Evolutionary conservation across 2,888 invertebrate species (phyloP).

Genomic region (Formica aserva): DNA sequence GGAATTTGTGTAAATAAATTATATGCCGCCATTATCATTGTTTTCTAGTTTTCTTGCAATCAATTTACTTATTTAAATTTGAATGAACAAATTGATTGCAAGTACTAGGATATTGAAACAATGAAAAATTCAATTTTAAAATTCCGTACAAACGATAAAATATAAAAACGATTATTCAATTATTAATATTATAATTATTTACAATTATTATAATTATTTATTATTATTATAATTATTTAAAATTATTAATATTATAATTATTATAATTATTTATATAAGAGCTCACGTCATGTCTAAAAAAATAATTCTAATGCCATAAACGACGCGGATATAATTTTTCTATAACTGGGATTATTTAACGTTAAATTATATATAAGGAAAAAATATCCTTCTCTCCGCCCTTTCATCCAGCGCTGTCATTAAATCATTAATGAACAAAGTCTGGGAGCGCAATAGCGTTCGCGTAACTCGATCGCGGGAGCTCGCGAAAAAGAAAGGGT

Average conservation of each 20-base stretch:
- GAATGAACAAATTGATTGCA: not conserved
- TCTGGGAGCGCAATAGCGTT: not conserved
- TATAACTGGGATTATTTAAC: not conserved
- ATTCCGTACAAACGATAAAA: not conserved
- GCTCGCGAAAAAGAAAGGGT: constrained; percentile 3
- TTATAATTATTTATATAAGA: not conserved
- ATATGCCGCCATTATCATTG: not conserved
- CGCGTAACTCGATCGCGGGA: constrained; percentile 32
- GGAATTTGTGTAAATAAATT: not conserved
- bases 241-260: too few species aligned
- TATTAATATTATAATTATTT: too few species aligned
- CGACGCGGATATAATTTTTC: not conserved
- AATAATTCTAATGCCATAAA: not conserved
- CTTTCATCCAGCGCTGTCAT: not conserved
- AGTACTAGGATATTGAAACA: not conserved
- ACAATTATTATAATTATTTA: too few species aligned
- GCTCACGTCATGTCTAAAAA: not conserved
- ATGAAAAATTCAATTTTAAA: not conserved
- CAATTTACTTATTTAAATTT: too few species aligned
- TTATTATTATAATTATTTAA: too few species aligned
- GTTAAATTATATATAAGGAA: not conserved
- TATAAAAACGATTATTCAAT: not conserved
- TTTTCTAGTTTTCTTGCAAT: too few species aligned
- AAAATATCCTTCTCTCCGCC: not conserved
- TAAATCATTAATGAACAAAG: constrained; percentile 15